phyloP scores from a whole-genome alignment of 2,113 vertebrate species.

The Aspiorhynchus laticeps region DNA sequence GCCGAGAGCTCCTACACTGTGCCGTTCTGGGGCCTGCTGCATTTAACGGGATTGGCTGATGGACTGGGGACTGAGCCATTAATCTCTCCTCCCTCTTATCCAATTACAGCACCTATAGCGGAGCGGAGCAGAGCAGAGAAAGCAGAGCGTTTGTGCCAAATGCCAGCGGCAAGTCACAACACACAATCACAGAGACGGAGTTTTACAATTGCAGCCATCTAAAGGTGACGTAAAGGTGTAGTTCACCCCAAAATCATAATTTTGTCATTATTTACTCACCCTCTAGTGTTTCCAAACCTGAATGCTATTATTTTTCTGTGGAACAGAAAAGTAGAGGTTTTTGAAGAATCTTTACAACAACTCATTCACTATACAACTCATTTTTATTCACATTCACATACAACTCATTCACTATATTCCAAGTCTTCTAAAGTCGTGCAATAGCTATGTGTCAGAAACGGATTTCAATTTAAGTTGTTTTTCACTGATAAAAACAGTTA shows the following conservation, averaged over 20 bases:
- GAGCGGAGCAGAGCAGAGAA: constrained; percentile 53
- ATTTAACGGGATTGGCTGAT: constrained; percentile 66
- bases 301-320: not conserved
- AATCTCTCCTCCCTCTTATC: constrained; percentile 64
- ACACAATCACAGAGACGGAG: not conserved
- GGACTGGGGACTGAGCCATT: constrained; percentile 62
- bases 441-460: not conserved
- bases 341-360: not conserved
- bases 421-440: not conserved
- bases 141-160: constrained; percentile 31
- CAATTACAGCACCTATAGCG: constrained; percentile 66
- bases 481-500: too few species aligned
- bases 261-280: not conserved
- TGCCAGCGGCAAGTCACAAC: constrained; percentile 25
- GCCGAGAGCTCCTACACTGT: not conserved
- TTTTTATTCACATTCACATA: too few species aligned
- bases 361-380: not conserved
- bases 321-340: not conserved
- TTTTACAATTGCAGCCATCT: not conserved
- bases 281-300: not conserved
- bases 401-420: not conserved
- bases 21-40: constrained; percentile 37
- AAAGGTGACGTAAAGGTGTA: not conserved
- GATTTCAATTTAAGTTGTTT: too few species aligned
- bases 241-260: not conserved